Evolutionary conservation across 2,797 vertebrate species (phyloP).

Genomic region (Brachymystax lenok): DNA sequence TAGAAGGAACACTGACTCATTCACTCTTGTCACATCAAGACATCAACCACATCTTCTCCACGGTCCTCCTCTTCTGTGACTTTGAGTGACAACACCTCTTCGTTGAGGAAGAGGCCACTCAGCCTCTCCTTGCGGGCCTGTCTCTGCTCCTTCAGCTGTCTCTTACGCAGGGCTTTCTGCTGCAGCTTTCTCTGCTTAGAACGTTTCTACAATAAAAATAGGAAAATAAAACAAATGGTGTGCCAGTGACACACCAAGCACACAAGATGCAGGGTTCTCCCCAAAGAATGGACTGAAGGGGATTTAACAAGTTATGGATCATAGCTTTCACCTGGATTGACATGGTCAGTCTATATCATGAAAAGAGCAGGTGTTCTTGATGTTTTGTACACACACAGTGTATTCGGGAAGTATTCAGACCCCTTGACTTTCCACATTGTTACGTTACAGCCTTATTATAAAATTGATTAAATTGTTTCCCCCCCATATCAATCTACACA

Average conservation of each 20-base stretch:
- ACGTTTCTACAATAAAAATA: conserved; percentile 81
- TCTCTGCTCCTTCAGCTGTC: conserved; percentile 96
- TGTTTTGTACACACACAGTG: no score
- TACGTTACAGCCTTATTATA: no score
- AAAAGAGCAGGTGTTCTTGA: no score
- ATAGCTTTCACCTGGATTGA: no score
- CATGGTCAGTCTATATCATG: no score
- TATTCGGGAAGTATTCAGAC: no score
- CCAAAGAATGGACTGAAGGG: no score
- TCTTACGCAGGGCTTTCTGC: conserved; percentile 94
- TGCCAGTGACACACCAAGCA: neutral
- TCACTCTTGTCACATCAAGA: conserved; percentile 95
- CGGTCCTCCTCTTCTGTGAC: conserved; percentile 95
- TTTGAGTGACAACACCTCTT: conserved; percentile 94
- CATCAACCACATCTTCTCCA: conserved; percentile 90
- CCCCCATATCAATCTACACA: no score
- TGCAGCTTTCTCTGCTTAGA: conserved; percentile 97
- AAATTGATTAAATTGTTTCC: no score
- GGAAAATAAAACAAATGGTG: neutral
- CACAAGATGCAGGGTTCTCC: neutral
- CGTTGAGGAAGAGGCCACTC: conserved; percentile 96
- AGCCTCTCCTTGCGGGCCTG: conserved; percentile 96
- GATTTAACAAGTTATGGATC: no score
- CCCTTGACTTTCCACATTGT: no score
- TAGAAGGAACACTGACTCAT: conserved; percentile 86